Base-by-base conservation (phyloP, 2,113 vertebrate genomes). In the Sinosuthora webbiana region DNA sequence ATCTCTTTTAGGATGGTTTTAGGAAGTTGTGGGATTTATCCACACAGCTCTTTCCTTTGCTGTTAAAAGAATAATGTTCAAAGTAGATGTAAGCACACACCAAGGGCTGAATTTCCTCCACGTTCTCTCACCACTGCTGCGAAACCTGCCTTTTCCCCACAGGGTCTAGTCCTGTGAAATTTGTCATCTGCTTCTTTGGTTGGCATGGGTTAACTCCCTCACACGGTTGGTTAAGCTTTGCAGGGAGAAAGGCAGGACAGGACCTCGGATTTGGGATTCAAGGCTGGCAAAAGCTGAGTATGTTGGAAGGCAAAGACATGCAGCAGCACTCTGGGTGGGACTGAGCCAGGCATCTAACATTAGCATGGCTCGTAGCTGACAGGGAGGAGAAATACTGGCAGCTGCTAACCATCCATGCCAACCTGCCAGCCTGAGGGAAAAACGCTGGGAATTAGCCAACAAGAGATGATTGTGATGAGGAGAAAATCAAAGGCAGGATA, bases 351-450 rank as follows among this genome's bases (percentile, higher is more conserved):
- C 97, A 96, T 90, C 92, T 94, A 92, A 87, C 39, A 35, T 96
- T 96, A 97, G 89, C 91, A 84, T 81, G 55, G 83, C 94, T 96
- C 70, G 47, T 97, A 91, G 96, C 91, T 96, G 96, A 95, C 97
- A 97, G 95, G 91, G 90, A 94, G 96, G 89, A 98, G 95, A 97
- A 97, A 97, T 96, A 93, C 89, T 97, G 96, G 96, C 97, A 98
- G 96, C 97, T 98, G 97, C 95, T 97, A 94, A 75, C 92, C 77
- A 94, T 97, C 93, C 91, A 93, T 96, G 90, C 95, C 93, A 97
- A 67, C 96, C 76, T 33, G 5, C 77, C 83, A 95, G 88, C 77
- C 94, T 78, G 75, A 65, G 74, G 79, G 69, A 77, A 92, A 95
- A 95, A 89, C 53, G 47, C 93, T 98, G 95, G 94, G 68, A 94